Percentiles rank a stretch among this genome's conserved stretches.
Conservation (phyloP, 1,140 invertebrate genomes). For the Aplysia californica region DNA sequence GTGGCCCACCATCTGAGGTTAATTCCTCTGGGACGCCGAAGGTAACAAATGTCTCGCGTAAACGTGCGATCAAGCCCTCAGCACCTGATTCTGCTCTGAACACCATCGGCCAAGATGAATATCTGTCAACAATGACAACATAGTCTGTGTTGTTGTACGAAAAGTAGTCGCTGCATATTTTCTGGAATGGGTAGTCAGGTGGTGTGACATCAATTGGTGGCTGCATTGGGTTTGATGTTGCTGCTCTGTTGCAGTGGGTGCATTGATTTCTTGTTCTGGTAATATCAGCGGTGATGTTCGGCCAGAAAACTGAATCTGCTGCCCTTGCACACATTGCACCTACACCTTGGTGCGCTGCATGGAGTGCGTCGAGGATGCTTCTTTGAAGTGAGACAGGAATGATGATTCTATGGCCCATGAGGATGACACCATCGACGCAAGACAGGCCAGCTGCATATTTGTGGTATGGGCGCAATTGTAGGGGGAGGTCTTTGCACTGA, state of each 20-base stretch:
- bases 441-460: constrained; percentile 13
- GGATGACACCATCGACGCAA: constrained; percentile 26
- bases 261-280: constrained; percentile 27
- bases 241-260: constrained; percentile 33
- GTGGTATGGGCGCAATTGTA: constrained; percentile 18
- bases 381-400: background rate
- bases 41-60: constrained; percentile 31
- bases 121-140: constrained; percentile 26
- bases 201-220: constrained; percentile 25
- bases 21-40: constrained; percentile 32
- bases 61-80: constrained; percentile 13
- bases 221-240: constrained; percentile 33
- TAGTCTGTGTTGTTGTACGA: constrained; percentile 12
- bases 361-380: constrained; percentile 18
- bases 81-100: constrained; percentile 24
- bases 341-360: constrained; percentile 39
- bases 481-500: constrained; percentile 10
- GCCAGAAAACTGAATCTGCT: constrained; percentile 31
- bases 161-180: constrained; percentile 30
- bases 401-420: constrained; percentile 26
- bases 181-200: constrained; percentile 39
- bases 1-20: constrained; percentile 29
- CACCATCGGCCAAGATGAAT: constrained; percentile 26
- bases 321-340: constrained; percentile 34
- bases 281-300: constrained; percentile 24